Evolutionary conservation across 2,113 vertebrate species (phyloP), one percentile per base, ranked within the genome.

Genomic region (Pampusana beccarii): DNA sequence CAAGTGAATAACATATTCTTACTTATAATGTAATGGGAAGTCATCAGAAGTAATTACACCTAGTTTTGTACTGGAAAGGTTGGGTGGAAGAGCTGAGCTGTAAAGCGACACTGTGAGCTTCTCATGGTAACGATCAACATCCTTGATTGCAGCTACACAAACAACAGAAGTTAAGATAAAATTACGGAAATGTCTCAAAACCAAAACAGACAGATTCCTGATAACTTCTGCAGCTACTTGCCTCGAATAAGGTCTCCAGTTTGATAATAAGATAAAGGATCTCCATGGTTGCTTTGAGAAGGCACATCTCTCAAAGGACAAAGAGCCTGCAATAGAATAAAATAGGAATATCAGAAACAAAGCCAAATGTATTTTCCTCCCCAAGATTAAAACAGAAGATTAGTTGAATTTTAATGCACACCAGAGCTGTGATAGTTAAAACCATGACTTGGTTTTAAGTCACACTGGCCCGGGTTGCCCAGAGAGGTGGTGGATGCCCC

Each of bases 261-360:
- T 95, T 99, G 99, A 84, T 99, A 99, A 74, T 99, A 99, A 8
- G 99, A 99, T 64, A 99, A 97, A 73, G 99, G 99, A 95, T 99
- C 99, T 33, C 99, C 99, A 10, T 99, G 99, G 97, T 98, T 99
- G 95, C 99, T 99, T 44, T 98, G 98, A 33, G 99, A 98, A 92
- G 99, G 99, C 66, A 99, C 98, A 94, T 99, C 99, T 98, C 98
- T 98, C 93, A 99, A 50, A 17, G 99, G 99, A 97, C 99, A 99
- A 13, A 99, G 98, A 88, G 99, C 99, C 99, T 99, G 80, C 38
- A 88, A 93, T 2, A 96, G 40, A 86, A 88, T 36, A 61, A 44
- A 86, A 14, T 5, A 86, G 17, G 26, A 85, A 53, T 34, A 33
- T 6, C 26, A 36, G 2, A 62, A 87, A 53, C 9, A 34, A 66